Evolutionary conservation across 2,888 invertebrate species (phyloP).

Genomic region (Dyspetes luteomarginatus): DNA sequence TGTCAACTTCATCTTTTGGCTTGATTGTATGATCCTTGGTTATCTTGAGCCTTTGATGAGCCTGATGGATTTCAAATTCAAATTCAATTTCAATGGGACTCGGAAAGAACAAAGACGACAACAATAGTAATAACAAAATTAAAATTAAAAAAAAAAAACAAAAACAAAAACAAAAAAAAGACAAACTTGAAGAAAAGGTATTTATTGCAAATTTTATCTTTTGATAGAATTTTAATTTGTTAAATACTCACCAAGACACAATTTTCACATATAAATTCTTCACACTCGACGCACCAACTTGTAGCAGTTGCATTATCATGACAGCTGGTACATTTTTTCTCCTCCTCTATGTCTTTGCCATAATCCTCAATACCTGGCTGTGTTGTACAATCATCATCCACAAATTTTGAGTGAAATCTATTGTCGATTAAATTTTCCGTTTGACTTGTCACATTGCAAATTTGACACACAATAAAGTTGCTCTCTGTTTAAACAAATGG

Average conservation of each 20-base stretch:
- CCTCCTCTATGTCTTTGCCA: constrained; percentile 79
- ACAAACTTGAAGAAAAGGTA: too few relatives aligned
- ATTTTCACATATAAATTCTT: constrained; percentile 95
- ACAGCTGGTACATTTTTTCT: constrained; percentile 92
- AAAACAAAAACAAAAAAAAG: too few relatives aligned
- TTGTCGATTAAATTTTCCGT: constrained; percentile 92
- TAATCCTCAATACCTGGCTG: too few relatives aligned
- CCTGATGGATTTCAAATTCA: constrained; percentile 83
- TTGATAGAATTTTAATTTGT: too few relatives aligned
- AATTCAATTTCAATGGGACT: too few relatives aligned
- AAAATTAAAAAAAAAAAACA: too few relatives aligned
- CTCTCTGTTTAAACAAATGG: constrained; percentile 74
- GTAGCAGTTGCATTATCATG: constrained; percentile 93
- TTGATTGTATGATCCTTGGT: constrained; percentile 97
- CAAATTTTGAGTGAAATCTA: constrained; percentile 90
- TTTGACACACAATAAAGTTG: constrained; percentile 86
- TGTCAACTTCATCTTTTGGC: constrained; percentile 91
- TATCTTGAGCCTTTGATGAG: constrained; percentile 95
- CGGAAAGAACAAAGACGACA: constrained; percentile 14
- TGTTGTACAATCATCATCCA: constrained; percentile 85
- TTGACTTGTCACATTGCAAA: constrained; percentile 90
- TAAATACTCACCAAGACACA: constrained; percentile 87
- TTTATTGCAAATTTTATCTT: too few relatives aligned
- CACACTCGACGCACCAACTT: constrained; percentile 95
- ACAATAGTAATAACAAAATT: background rate